Percentiles rank a stretch among this genome's conserved stretches.
These are phyloP conservation scores for Epistrophella euchroma DNA, from an alignment of 2,888 invertebrate genomes.

Conservation along the genomic window DNA sequence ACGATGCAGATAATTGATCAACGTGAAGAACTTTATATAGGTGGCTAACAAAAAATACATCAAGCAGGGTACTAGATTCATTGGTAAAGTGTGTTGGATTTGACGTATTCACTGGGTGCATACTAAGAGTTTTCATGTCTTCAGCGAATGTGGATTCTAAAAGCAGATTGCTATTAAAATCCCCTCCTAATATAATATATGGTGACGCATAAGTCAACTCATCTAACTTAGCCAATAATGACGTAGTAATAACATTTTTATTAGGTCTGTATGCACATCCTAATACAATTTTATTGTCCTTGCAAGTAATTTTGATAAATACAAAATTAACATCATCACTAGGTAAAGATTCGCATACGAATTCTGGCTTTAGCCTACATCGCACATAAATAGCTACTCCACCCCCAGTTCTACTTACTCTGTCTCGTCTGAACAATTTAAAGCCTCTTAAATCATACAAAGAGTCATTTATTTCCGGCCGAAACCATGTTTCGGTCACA, in stretches of 20 bases:
- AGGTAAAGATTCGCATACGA: too few relatives aligned
- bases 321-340: too few relatives aligned
- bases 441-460: too few relatives aligned
- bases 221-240: background rate
- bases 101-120: background rate
- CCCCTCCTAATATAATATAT: constrained; percentile 1
- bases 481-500: too few relatives aligned
- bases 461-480: too few relatives aligned
- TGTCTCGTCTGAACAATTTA: too few relatives aligned
- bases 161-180: background rate
- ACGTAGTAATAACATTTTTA: background rate
- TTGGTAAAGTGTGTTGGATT: background rate
- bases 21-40: background rate
- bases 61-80: background rate
- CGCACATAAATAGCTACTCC: too few relatives aligned
- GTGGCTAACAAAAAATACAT: background rate
- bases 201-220: background rate
- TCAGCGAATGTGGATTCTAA: background rate
- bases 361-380: too few relatives aligned
- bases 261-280: background rate
- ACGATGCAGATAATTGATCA: background rate
- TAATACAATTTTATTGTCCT: too few relatives aligned
- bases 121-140: background rate
- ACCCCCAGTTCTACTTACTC: too few relatives aligned
- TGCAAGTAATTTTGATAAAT: too few relatives aligned